Conservation (phyloP, 1,140 invertebrate genomes). For the Orchesella cincta region DNA sequence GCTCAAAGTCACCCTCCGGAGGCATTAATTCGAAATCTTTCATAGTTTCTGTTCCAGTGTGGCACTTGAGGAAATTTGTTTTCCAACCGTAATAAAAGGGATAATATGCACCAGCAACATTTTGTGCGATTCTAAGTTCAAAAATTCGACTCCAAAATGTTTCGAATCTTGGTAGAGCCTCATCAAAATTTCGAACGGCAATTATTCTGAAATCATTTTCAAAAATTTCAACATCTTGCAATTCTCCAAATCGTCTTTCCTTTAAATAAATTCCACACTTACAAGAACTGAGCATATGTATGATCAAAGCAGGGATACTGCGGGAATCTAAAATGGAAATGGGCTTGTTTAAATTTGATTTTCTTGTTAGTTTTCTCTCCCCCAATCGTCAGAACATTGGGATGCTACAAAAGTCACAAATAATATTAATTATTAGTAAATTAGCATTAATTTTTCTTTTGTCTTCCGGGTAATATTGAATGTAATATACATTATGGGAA, state of each 20-base stretch:
- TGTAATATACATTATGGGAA: not conserved
- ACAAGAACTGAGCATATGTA: conserved; percentile 3
- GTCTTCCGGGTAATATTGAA: not conserved
- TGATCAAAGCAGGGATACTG: not conserved
- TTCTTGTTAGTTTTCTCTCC: not conserved
- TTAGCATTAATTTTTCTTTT: not conserved
- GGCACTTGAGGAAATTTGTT: not conserved
- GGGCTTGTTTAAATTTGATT: not conserved
- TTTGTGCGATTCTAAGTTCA: not conserved
- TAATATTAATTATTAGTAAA: not conserved
- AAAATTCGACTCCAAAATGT: not conserved
- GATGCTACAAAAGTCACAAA: not conserved
- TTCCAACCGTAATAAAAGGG: not conserved
- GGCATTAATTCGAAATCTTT: not conserved
- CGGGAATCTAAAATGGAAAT: not conserved
- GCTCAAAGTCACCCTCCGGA: not conserved
- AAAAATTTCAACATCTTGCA: too few species aligned
- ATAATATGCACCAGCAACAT: not conserved
- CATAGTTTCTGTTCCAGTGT: not conserved
- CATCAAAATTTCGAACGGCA: not conserved
- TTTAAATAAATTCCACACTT: not conserved
- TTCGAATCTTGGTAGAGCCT: not conserved
- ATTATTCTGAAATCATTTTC: not conserved
- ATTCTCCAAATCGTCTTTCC: not conserved
- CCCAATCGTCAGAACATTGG: not conserved